phyloP scores from a whole-genome alignment of 1,140 invertebrate species.

The Heliconius melpomene region DNA sequence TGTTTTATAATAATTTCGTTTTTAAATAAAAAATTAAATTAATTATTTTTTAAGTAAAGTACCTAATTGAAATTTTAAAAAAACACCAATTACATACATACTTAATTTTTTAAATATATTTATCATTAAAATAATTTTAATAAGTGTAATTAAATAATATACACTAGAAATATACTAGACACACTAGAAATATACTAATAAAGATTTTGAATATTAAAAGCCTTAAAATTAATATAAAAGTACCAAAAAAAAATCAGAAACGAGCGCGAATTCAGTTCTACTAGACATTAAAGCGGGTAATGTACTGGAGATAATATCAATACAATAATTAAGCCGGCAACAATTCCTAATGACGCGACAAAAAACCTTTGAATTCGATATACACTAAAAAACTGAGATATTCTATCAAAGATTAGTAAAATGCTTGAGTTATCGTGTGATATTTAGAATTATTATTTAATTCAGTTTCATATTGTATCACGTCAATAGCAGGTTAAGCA shows the following conservation, averaged over 20 bases:
- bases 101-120: no score
- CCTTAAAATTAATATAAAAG: not conserved
- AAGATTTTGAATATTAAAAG: not conserved
- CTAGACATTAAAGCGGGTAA: slow-evolving; percentile 26
- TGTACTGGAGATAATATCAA: slow-evolving; percentile 42
- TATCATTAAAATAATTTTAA: no score
- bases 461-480: no score
- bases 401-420: slow-evolving; percentile 41
- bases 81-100: no score
- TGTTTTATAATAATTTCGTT: no score
- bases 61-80: no score
- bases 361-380: slow-evolving; percentile 54
- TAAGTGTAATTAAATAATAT: not conserved
- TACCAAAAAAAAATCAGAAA: not conserved
- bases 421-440: not conserved
- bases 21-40: no score
- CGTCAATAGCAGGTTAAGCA: no score
- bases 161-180: no score
- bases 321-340: slow-evolving; percentile 57
- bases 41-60: no score
- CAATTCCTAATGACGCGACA: slow-evolving; percentile 57
- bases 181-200: no score
- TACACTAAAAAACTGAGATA: slow-evolving; percentile 46
- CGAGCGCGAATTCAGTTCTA: slow-evolving; percentile 19
- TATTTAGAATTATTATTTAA: no score